Conservation (phyloP, 2,888 invertebrate species). For the Ryuthela nishihirai region DNA sequence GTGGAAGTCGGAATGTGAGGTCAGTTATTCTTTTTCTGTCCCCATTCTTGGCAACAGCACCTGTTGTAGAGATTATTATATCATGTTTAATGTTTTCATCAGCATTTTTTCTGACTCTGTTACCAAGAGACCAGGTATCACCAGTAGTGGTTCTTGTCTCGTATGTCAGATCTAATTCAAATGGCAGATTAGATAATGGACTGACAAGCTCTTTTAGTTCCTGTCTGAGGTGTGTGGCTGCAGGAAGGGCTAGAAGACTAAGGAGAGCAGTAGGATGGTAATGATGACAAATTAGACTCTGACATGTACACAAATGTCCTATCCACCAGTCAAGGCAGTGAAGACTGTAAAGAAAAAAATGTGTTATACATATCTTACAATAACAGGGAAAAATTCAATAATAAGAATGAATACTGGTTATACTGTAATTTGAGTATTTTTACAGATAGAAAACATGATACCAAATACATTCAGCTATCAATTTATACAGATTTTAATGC, state of each 20-base stretch:
- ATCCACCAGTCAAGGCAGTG: slow-evolving; percentile 41
- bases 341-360: slow-evolving; percentile 14
- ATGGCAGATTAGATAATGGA: slow-evolving; percentile 72
- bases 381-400: too few relatives aligned
- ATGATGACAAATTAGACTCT: slow-evolving; percentile 30
- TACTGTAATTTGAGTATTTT: too few relatives aligned
- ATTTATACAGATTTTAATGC: too few relatives aligned
- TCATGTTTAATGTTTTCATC: neutral
- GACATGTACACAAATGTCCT: slow-evolving; percentile 30
- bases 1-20: slow-evolving; percentile 15
- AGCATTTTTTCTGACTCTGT: slow-evolving; percentile 5
- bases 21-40: slow-evolving; percentile 12
- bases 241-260: slow-evolving; percentile 29
- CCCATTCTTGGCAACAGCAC: slow-evolving; percentile 5
- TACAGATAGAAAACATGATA: too few relatives aligned
- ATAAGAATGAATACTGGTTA: too few relatives aligned
- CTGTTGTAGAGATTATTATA: neutral
- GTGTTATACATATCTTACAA: too few relatives aligned
- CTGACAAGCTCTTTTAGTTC: slow-evolving; percentile 63
- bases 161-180: slow-evolving; percentile 74
- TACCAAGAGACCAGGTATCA: slow-evolving; percentile 18
- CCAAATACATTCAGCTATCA: too few relatives aligned
- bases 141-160: slow-evolving; percentile 52
- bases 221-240: slow-evolving; percentile 47
- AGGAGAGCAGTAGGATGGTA: slow-evolving; percentile 35